A percentile compares a stretch with the other conserved stretches of the same genome.
phyloP scores from a whole-genome alignment of 2,797 vertebrate genomes.

The Lerista edwardsae region DNA sequence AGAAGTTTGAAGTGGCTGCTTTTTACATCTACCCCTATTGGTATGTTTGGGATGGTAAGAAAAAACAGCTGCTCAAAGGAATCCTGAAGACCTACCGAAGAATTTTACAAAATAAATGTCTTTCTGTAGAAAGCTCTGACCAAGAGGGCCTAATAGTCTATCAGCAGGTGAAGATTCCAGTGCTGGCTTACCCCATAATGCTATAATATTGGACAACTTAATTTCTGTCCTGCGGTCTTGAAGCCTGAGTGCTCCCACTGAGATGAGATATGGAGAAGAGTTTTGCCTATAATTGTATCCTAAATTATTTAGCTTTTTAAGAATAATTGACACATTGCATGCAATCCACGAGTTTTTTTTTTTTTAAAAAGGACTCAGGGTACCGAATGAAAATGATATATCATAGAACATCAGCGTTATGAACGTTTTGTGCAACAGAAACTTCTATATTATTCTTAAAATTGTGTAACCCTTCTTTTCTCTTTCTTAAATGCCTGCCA shows the following conservation, averaged over 20 bases:
- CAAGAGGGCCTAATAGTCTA: background rate
- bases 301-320: constrained; percentile 13
- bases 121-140: background rate
- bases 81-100: background rate
- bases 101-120: background rate
- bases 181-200: background rate
- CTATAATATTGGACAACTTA: background rate
- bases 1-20: no score
- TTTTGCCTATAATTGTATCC: background rate
- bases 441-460: background rate
- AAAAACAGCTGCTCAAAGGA: background rate
- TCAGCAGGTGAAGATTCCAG: background rate
- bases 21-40: no score
- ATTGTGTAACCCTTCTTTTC: background rate
- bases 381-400: background rate
- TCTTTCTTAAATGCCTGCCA: background rate
- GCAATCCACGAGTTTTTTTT: background rate
- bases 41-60: background rate
- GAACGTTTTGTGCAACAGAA: background rate
- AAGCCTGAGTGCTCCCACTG: background rate
- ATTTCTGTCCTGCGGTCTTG: background rate
- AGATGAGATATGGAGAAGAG: background rate
- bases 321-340: background rate
- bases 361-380: background rate
- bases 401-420: background rate